Percentiles rank a stretch among this genome's conserved stretches.
Conservation (phyloP, 2,888 invertebrate species). For the Cinara cedri region DNA sequence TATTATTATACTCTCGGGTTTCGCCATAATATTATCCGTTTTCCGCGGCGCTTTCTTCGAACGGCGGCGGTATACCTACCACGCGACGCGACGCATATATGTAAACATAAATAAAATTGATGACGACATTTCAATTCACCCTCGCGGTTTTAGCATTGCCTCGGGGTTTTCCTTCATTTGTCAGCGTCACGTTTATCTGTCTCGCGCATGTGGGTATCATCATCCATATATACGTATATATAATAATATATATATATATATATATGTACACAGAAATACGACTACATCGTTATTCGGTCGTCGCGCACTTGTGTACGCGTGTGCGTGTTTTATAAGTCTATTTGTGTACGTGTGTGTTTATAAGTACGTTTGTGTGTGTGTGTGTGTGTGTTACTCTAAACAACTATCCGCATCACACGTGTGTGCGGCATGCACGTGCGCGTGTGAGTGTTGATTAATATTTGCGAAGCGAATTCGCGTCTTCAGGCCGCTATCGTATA, state of each 20-base stretch:
- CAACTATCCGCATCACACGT: background rate
- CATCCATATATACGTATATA: background rate
- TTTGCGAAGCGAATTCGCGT: slow-evolving; percentile 12
- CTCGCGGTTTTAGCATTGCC: slow-evolving; percentile 37
- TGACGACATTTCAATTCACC: slow-evolving; percentile 55
- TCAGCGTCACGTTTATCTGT: slow-evolving; percentile 56
- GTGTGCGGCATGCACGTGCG: no score
- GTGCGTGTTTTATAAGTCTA: background rate
- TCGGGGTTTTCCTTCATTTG: slow-evolving; percentile 40
- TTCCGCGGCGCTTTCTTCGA: slow-evolving; percentile 12
- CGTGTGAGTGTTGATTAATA: slow-evolving; percentile 37
- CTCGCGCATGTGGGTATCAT: slow-evolving; percentile 35
- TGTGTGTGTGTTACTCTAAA: background rate
- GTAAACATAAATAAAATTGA: slow-evolving; percentile 55
- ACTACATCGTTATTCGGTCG: slow-evolving; percentile 31
- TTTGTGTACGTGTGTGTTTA: background rate
- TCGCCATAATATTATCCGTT: slow-evolving; percentile 39
- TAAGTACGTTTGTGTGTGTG: background rate
- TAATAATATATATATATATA: no score
- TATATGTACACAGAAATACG: background rate
- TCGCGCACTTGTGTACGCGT: background rate
- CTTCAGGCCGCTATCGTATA: background rate
- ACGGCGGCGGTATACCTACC: background rate
- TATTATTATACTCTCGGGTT: slow-evolving; percentile 17
- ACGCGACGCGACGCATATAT: background rate